phyloP scores from a whole-genome alignment of 2,113 vertebrate genomes.

The Aleadryas rufinucha region DNA sequence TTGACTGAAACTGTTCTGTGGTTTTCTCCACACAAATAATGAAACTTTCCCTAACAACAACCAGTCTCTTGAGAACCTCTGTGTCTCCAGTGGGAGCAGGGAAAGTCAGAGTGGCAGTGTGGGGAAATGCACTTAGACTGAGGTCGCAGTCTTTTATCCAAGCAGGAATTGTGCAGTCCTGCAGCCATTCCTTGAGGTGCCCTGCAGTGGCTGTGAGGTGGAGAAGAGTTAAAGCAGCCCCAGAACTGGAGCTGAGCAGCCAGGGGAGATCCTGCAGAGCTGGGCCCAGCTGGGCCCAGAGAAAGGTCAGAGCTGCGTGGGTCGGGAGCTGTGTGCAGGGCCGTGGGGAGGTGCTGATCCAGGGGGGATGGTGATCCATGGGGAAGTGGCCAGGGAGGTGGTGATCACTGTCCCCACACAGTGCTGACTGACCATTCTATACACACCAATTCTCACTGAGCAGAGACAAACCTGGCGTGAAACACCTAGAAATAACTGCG shows the following conservation, averaged over 20 bases:
- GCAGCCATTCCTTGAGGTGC: fast-evolving
- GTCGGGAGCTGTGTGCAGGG: not conserved
- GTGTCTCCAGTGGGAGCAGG: not conserved
- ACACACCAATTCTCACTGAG: not conserved
- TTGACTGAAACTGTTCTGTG: not conserved
- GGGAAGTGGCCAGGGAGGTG: not conserved
- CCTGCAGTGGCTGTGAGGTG: not conserved
- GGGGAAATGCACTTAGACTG: fast-evolving
- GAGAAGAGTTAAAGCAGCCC: not conserved
- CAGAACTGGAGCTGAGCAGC: not conserved
- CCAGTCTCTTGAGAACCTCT: not conserved
- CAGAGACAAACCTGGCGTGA: not conserved
- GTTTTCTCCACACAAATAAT: not conserved
- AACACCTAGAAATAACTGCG: fast-evolving
- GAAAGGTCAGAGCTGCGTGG: slow-evolving; percentile 22
- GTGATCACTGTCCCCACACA: not conserved
- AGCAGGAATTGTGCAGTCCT: not conserved
- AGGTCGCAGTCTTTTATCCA: not conserved
- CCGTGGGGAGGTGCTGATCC: not conserved
- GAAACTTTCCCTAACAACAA: not conserved
- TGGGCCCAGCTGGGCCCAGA: slow-evolving; percentile 11
- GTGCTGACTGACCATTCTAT: not conserved
- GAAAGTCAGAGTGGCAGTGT: not conserved
- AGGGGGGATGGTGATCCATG: not conserved
- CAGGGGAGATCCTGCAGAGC: not conserved